phyloP scores from a whole-genome alignment of 2,888 invertebrate species.

The Euplagia quadripunctaria region DNA sequence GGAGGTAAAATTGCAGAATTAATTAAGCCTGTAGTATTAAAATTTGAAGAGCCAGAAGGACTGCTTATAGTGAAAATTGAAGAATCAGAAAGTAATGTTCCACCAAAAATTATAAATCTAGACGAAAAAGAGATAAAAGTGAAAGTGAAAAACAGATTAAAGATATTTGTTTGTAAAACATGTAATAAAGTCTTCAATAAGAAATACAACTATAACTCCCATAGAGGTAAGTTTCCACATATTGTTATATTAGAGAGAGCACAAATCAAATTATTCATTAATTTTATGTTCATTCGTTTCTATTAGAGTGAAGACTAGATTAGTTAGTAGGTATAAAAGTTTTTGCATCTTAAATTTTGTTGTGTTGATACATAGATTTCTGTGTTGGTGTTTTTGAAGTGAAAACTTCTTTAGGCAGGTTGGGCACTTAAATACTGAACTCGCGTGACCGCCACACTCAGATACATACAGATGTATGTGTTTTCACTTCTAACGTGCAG shows the following conservation, averaged over 20 bases:
- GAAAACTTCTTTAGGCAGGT: too few relatives aligned
- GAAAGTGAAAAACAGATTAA: conserved; percentile 60
- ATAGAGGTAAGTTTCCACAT: conserved; percentile 71
- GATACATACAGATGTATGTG: too few relatives aligned
- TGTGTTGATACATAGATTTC: too few relatives aligned
- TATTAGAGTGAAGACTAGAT: too few relatives aligned
- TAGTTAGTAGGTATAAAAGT: too few relatives aligned
- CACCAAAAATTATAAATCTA: conserved; percentile 47
- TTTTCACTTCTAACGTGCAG: too few relatives aligned
- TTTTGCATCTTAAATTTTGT: too few relatives aligned
- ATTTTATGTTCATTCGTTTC: too few relatives aligned
- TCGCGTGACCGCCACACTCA: too few relatives aligned
- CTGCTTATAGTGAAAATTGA: not conserved
- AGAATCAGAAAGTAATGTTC: not conserved
- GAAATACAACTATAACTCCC: conserved; percentile 78
- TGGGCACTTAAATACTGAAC: too few relatives aligned
- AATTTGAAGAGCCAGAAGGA: conserved; percentile 1
- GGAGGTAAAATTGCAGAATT: not conserved
- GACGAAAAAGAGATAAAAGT: conserved; percentile 35
- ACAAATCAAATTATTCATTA: too few relatives aligned
- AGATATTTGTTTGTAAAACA: conserved; percentile 67
- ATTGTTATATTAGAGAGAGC: not conserved
- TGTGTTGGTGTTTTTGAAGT: too few relatives aligned
- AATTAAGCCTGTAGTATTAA: conserved; percentile 10
- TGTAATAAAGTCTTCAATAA: conserved; percentile 79